phyloP scores from a whole-genome alignment of 1,140 invertebrate species.

The Semibalanus balanoides region DNA sequence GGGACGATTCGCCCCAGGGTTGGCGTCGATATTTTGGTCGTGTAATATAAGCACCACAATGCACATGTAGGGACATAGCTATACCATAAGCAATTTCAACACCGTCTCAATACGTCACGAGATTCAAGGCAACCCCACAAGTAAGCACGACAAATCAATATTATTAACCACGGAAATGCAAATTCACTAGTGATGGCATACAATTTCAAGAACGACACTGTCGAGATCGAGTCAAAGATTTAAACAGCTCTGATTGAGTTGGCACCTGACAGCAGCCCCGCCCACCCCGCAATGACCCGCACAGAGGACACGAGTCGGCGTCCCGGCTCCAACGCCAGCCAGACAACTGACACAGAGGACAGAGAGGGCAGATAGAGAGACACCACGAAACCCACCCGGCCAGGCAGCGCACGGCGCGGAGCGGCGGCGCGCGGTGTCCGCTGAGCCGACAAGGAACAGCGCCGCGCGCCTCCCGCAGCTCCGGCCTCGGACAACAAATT shows the following conservation, averaged over 20 bases:
- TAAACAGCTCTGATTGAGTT: neutral
- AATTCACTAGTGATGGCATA: conserved; percentile 2
- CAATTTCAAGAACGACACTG: conserved; percentile 2
- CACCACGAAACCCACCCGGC: too few species aligned
- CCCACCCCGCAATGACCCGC: neutral
- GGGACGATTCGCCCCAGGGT: neutral
- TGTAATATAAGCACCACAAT: conserved; percentile 2
- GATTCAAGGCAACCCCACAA: neutral
- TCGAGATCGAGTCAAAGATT: neutral
- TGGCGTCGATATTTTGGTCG: neutral
- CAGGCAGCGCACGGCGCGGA: too few species aligned
- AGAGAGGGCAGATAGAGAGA: neutral
- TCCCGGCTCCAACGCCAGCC: too few species aligned
- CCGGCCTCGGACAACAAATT: neutral
- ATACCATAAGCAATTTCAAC: neutral
- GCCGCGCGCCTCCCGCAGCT: neutral
- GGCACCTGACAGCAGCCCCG: neutral
- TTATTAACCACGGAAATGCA: neutral
- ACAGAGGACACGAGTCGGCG: neutral
- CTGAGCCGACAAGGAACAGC: neutral
- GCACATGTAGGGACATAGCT: neutral
- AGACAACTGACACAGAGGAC: neutral
- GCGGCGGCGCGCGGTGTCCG: too few species aligned
- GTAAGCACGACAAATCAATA: conserved; percentile 1
- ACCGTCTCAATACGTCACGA: neutral